Conservation (phyloP, 2,888 invertebrate genomes). For the Deilephila porcellus region DNA sequence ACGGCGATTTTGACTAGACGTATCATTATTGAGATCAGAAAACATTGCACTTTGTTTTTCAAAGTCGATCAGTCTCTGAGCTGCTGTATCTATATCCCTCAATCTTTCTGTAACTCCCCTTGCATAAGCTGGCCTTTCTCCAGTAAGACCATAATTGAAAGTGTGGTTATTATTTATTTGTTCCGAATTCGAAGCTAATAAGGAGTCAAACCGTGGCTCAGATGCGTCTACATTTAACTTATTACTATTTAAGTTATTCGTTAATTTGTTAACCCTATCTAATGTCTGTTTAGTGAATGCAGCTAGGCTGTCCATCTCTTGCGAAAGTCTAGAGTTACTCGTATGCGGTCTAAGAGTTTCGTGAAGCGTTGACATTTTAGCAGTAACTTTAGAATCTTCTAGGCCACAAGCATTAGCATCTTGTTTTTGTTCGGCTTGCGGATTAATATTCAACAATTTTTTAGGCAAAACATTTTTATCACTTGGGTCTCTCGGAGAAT, state of each 20-base stretch:
- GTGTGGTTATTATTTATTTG: constrained; percentile 67
- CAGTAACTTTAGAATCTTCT: constrained; percentile 59
- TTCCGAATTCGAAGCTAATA: constrained; percentile 70
- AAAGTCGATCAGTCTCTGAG: constrained; percentile 83
- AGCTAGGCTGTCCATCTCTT: constrained; percentile 87
- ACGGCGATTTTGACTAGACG: constrained; percentile 82
- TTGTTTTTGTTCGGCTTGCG: constrained; percentile 54
- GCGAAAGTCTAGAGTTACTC: constrained; percentile 76
- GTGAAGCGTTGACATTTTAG: constrained; percentile 77
- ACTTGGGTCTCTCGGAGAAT: constrained; percentile 73
- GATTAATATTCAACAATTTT: constrained; percentile 66
- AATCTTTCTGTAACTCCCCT: constrained; percentile 79
- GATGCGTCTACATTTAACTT: constrained; percentile 73
- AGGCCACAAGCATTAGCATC: constrained; percentile 59
- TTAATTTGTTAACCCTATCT: constrained; percentile 87
- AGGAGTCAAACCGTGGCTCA: constrained; percentile 69
- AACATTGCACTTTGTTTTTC: constrained; percentile 84
- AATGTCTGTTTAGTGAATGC: constrained; percentile 87
- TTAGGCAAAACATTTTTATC: constrained; percentile 69
- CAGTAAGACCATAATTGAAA: constrained; percentile 68
- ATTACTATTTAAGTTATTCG: constrained; percentile 82
- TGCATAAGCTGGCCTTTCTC: constrained; percentile 61
- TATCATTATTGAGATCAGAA: constrained; percentile 82
- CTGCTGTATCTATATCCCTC: constrained; percentile 81
- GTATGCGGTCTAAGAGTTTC: constrained; percentile 76